Evolutionary conservation across 1,140 invertebrate species (phyloP).

Genomic region (Lepidurus couesii): DNA sequence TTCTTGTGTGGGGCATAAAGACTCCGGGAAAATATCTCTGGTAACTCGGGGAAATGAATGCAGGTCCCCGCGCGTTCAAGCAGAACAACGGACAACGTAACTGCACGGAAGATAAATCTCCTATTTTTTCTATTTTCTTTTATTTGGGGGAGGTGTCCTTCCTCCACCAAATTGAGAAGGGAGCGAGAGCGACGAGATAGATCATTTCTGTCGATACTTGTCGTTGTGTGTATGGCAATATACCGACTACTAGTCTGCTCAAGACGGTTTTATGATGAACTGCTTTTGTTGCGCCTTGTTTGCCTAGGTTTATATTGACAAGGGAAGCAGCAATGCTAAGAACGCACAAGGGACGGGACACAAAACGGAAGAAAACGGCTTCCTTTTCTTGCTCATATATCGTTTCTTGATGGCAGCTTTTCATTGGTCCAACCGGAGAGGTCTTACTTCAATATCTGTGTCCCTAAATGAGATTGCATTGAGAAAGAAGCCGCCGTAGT

Average conservation of each 20-base stretch:
- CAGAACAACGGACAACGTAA: conserved; percentile 10
- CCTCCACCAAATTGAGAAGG: too few relatives aligned
- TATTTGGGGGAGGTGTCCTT: too few relatives aligned
- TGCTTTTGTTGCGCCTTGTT: neutral
- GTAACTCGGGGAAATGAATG: neutral
- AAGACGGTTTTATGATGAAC: neutral
- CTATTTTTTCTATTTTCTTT: neutral
- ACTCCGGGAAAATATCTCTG: neutral
- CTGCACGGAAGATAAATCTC: conserved; percentile 1
- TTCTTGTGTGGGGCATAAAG: neutral
- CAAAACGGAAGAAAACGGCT: neutral
- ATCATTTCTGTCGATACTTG: neutral
- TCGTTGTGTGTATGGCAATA: neutral
- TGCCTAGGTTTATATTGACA: neutral
- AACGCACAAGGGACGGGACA: neutral
- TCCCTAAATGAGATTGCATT: neutral
- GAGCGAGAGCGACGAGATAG: neutral
- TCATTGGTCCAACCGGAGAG: too few relatives aligned
- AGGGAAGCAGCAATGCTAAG: too few relatives aligned
- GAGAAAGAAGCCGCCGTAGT: neutral
- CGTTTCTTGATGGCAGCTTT: too few relatives aligned
- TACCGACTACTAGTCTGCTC: neutral
- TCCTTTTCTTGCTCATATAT: too few relatives aligned
- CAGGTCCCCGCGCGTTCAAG: neutral
- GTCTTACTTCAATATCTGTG: too few relatives aligned